These are phyloP conservation scores for Sphaeramia orbicularis DNA, from an alignment of 2,797 vertebrate species.

Conservation along the genomic window DNA sequence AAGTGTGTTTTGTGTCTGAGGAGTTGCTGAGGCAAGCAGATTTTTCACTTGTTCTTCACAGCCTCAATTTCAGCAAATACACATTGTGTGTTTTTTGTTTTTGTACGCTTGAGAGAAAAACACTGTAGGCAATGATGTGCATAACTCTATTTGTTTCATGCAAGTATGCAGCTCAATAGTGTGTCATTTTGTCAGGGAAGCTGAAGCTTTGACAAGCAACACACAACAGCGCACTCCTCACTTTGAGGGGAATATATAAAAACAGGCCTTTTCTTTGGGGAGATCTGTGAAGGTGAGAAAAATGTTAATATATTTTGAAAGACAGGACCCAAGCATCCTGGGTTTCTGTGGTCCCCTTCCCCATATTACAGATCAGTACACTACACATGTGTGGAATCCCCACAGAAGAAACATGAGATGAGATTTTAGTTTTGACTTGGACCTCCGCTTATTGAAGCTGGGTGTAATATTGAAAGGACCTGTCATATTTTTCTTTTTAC, in stretches of 20 bases:
- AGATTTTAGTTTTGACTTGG: slow-evolving; percentile 12
- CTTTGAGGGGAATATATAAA: slow-evolving; percentile 17
- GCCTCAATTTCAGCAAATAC: slow-evolving; percentile 37
- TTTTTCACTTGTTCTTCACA: slow-evolving; percentile 32
- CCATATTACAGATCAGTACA: slow-evolving; percentile 12
- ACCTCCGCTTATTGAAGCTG: slow-evolving; percentile 3
- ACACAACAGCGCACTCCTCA: slow-evolving; percentile 6
- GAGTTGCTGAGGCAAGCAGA: slow-evolving; percentile 60
- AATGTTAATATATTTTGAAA: slow-evolving; percentile 45
- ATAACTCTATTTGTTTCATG: slow-evolving; percentile 44
- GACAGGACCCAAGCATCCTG: slow-evolving; percentile 8
- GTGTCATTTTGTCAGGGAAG: slow-evolving; percentile 34
- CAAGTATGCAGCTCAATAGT: slow-evolving; percentile 8
- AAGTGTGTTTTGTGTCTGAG: slow-evolving; percentile 42
- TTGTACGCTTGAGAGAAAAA: slow-evolving; percentile 31
- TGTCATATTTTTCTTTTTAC: not conserved
- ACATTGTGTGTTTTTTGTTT: slow-evolving; percentile 35
- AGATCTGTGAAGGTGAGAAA: slow-evolving; percentile 30
- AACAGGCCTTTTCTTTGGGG: slow-evolving; percentile 9
- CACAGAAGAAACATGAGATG: not conserved
- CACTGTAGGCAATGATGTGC: slow-evolving; percentile 37
- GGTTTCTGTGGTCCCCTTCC: not conserved
- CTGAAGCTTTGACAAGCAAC: slow-evolving; percentile 35
- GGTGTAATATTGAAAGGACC: not conserved
- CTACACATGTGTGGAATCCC: slow-evolving; percentile 21